Evolutionary conservation across 2,113 vertebrate genomes (phyloP).

Genomic region (Neolamprologus modestus): DNA sequence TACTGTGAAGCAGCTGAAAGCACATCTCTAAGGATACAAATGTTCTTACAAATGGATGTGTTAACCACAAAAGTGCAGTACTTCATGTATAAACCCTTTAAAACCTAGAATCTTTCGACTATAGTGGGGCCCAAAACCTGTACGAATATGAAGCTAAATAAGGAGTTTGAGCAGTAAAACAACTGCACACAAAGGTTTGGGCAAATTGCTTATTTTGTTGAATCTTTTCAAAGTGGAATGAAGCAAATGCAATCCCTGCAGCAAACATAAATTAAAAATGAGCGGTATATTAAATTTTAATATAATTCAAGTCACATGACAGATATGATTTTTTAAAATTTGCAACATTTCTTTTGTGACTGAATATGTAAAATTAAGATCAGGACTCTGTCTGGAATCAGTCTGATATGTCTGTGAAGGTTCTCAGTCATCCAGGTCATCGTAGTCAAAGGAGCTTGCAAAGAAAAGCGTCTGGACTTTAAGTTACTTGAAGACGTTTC

Average conservation of each 20-base stretch:
- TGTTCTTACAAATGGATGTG: neutral
- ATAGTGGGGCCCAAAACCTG: rapidly evolving
- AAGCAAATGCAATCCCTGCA: neutral
- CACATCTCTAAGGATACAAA: neutral
- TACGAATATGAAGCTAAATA: neutral
- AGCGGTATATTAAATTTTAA: neutral
- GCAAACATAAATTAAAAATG: neutral
- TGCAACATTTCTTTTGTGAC: neutral
- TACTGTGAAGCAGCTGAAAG: neutral
- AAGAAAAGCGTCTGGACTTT: neutral
- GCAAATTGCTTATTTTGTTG: neutral
- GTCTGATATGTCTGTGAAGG: neutral
- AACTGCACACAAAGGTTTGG: neutral
- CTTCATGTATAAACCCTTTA: neutral
- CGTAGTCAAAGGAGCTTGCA: neutral
- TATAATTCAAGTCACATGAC: neutral
- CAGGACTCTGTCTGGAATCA: neutral
- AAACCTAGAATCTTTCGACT: neutral
- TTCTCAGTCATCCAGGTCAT: neutral
- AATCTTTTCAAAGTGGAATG: neutral
- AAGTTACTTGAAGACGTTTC: neutral
- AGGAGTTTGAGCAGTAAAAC: neutral
- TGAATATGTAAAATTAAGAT: neutral
- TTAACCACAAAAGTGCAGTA: neutral
- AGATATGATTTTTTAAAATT: neutral